These are phyloP conservation scores for Nysson spinosus DNA, from an alignment of 2,888 invertebrate genomes.

Conservation along the genomic window DNA sequence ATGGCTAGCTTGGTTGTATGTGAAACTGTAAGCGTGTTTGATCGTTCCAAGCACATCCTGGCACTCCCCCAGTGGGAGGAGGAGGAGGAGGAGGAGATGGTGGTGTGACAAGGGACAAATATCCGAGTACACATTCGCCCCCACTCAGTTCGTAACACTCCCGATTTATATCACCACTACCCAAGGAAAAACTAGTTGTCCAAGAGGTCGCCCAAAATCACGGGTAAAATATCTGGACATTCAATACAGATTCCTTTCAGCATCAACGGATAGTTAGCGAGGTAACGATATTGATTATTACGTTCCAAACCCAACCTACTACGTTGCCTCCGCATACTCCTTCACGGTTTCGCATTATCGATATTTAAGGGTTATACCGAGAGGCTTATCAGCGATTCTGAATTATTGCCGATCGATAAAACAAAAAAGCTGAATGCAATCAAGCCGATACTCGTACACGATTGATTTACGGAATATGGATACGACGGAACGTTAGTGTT, in stretches of 20 bases:
- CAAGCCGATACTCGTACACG: too few species aligned
- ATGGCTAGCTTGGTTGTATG: conserved; percentile 49
- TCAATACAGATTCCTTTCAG: too few species aligned
- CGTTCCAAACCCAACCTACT: conserved; percentile 27
- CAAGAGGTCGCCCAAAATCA: conserved; percentile 36
- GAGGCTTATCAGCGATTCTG: neutral
- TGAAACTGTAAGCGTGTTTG: conserved; percentile 68
- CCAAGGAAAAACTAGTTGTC: conserved; percentile 29
- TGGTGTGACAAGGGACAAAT: conserved; percentile 70
- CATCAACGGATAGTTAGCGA: too few species aligned
- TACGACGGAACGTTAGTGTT: neutral
- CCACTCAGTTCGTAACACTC: conserved; percentile 49
- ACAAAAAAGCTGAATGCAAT: too few species aligned
- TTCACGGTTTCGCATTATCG: conserved; percentile 19
- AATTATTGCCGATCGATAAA: too few species aligned
- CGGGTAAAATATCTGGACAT: too few species aligned
- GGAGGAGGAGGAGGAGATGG: too few species aligned
- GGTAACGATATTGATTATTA: conserved; percentile 40
- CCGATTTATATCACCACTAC: conserved; percentile 58
- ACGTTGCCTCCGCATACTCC: conserved; percentile 11
- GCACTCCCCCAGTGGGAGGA: conserved; percentile 75
- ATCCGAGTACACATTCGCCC: conserved; percentile 57
- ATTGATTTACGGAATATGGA: too few species aligned
- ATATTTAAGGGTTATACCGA: conserved; percentile 13
- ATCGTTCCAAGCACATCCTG: conserved; percentile 77